Evolutionary conservation across 2,888 invertebrate species (phyloP).

Genomic region (Parochlus steinenii): DNA sequence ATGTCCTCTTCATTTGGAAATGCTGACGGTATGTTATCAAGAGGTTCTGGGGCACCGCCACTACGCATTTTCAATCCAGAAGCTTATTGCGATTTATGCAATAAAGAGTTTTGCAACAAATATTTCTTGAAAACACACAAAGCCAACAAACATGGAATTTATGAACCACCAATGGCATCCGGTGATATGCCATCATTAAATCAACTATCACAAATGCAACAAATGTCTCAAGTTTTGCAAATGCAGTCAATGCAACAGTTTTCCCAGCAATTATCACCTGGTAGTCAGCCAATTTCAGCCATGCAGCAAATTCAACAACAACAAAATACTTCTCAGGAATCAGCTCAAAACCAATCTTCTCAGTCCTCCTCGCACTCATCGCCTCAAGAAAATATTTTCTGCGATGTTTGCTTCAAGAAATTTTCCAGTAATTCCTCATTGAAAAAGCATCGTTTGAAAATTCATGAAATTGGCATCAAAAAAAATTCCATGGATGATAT

Average conservation of each 20-base stretch:
- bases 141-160: conserved; percentile 93
- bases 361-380: conserved; percentile 12
- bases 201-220: conserved; percentile 17
- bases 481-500: not conserved
- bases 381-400: conserved; percentile 29
- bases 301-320: conserved; percentile 12
- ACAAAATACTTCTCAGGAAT: conserved; percentile 13
- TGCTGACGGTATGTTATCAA: conserved; percentile 24
- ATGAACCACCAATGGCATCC: conserved; percentile 33
- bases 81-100: conserved; percentile 93
- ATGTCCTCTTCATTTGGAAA: conserved; percentile 21
- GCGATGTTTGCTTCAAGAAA: conserved; percentile 55
- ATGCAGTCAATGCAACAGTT: conserved; percentile 20
- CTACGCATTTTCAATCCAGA: conserved; percentile 88
- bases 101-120: conserved; percentile 97
- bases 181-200: conserved; percentile 17
- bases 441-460: conserved; percentile 49
- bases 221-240: conserved; percentile 20
- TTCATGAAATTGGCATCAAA: conserved; percentile 35
- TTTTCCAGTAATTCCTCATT: conserved; percentile 57
- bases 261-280: conserved; percentile 14
- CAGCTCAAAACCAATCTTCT: conserved; percentile 16
- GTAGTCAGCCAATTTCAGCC: conserved; percentile 22
- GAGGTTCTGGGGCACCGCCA: conserved; percentile 33
- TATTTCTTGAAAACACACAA: conserved; percentile 96